Conservation (phyloP, 2,797 vertebrate genomes). For the Philypnodon macrostomus region DNA sequence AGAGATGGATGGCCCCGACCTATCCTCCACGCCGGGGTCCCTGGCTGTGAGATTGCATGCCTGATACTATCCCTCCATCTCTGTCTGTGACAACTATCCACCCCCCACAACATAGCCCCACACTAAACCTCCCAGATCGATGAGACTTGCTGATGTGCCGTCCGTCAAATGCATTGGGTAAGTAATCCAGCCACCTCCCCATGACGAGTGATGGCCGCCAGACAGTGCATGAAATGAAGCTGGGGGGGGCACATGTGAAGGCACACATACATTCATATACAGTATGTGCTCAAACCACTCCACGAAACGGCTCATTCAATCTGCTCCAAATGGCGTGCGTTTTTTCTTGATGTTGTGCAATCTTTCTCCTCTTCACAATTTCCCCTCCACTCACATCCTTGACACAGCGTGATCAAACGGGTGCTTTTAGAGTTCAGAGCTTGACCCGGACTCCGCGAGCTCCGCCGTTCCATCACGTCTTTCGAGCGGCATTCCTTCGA, state of each 20-base stretch:
- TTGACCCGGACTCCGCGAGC: constrained; percentile 65
- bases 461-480: constrained; percentile 59
- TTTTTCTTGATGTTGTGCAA: constrained; percentile 46
- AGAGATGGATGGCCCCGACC: constrained; percentile 74
- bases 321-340: constrained; percentile 56
- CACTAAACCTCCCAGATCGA: constrained; percentile 64
- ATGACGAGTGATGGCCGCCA: constrained; percentile 58
- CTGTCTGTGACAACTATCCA: constrained; percentile 68
- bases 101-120: constrained; percentile 21
- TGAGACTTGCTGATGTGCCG: constrained; percentile 65
- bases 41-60: constrained; percentile 74
- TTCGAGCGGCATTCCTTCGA: constrained; percentile 53
- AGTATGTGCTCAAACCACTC: constrained; percentile 37
- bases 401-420: constrained; percentile 72
- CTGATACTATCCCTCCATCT: constrained; percentile 78
- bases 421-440: constrained; percentile 68
- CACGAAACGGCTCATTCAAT: constrained; percentile 63
- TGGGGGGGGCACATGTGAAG: constrained; percentile 24
- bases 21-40: constrained; percentile 66
- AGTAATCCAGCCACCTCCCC: constrained; percentile 67
- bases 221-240: constrained; percentile 63
- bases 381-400: constrained; percentile 57
- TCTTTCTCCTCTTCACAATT: constrained; percentile 34
- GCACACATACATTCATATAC: constrained; percentile 25
- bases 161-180: constrained; percentile 69